These are phyloP conservation scores for Coptodon rendalli DNA, from an alignment of 2,113 vertebrate genomes.

Conservation along the genomic window DNA sequence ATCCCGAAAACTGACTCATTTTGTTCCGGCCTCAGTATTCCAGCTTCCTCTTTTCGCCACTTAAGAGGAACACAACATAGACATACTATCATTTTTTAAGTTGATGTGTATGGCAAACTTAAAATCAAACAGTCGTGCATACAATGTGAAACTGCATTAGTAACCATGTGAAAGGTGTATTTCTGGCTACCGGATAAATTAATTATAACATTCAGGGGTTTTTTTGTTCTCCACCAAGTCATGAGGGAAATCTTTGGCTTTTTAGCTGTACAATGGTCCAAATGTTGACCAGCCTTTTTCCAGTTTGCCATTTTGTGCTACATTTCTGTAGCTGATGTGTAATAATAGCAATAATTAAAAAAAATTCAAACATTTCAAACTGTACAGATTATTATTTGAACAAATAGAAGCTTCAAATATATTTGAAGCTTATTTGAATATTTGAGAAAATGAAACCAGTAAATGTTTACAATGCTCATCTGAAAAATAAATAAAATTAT, in stretches of 20 bases:
- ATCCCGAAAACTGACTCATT: neutral
- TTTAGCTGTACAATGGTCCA: neutral
- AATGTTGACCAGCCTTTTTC: neutral
- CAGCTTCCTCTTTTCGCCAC: neutral
- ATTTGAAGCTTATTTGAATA: neutral
- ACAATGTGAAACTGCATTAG: neutral
- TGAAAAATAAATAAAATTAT: neutral
- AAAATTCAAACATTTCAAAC: neutral
- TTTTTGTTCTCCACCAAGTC: neutral
- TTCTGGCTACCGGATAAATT: neutral
- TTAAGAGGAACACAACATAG: neutral
- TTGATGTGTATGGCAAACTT: neutral
- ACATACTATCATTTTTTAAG: neutral
- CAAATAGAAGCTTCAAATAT: neutral
- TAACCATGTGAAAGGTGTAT: neutral
- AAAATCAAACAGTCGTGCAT: neutral
- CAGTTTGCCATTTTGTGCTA: neutral
- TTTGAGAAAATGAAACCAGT: neutral
- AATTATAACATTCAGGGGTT: rapidly evolving
- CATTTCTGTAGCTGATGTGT: neutral
- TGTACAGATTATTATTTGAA: neutral
- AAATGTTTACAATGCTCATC: neutral
- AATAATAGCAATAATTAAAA: neutral
- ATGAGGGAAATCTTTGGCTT: neutral
- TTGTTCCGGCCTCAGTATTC: neutral